Evolutionary conservation across 2,888 invertebrate genomes (phyloP).

Genomic region (Dynastes grantii): DNA sequence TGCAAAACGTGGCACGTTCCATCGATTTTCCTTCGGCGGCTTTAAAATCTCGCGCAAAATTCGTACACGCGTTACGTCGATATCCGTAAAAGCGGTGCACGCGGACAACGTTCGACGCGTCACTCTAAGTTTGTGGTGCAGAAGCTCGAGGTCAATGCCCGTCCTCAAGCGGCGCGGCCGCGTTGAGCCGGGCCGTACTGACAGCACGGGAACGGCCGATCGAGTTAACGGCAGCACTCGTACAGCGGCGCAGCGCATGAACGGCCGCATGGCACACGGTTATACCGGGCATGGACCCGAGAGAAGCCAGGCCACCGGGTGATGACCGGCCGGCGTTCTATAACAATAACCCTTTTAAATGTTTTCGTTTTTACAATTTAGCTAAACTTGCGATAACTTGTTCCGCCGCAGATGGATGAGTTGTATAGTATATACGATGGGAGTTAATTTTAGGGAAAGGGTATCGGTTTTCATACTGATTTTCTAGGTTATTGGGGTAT

Average conservation of each 20-base stretch:
- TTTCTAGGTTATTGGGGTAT: conserved; percentile 5
- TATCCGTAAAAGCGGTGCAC: conserved; percentile 9
- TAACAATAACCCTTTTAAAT: too few relatives aligned
- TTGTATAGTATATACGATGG: too few relatives aligned
- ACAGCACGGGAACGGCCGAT: conserved; percentile 33
- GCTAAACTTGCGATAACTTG: too few relatives aligned
- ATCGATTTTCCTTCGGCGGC: neutral
- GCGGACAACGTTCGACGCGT: conserved; percentile 61
- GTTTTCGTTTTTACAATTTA: too few relatives aligned
- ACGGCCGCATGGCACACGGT: neutral
- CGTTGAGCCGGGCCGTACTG: conserved; percentile 60
- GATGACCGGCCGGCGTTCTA: too few relatives aligned
- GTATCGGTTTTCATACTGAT: neutral
- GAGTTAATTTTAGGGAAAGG: neutral
- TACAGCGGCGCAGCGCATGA: conserved; percentile 16
- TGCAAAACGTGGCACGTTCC: too few relatives aligned
- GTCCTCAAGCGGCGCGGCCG: conserved; percentile 67
- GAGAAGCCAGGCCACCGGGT: too few relatives aligned
- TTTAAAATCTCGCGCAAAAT: neutral
- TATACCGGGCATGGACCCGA: neutral
- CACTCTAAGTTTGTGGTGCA: conserved; percentile 65
- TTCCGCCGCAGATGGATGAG: too few relatives aligned
- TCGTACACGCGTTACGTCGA: too few relatives aligned
- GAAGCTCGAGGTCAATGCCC: conserved; percentile 67
- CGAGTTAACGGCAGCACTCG: conserved; percentile 29